A percentile compares a stretch with the other conserved stretches of the same genome.
Evolutionary conservation across 2,888 invertebrate genomes (phyloP).

Genomic region (Cyclophora punctaria): DNA sequence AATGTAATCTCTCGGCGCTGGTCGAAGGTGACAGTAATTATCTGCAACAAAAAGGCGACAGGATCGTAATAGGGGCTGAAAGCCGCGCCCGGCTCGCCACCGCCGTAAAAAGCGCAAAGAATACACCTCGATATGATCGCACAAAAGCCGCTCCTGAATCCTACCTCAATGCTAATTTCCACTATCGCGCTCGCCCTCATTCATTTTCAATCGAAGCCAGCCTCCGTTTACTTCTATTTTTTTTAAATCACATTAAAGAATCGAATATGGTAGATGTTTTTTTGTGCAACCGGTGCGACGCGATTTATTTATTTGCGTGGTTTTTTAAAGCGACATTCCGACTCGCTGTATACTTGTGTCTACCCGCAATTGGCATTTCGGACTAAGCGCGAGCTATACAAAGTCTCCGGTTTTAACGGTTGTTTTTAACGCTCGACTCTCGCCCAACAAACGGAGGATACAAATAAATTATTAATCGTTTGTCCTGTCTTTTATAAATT

Average conservation of each 20-base stretch:
- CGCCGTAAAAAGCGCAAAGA: constrained; percentile 74
- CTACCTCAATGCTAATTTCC: constrained; percentile 76
- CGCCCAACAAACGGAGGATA: constrained; percentile 68
- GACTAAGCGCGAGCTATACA: constrained; percentile 72
- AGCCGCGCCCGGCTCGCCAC: constrained; percentile 51
- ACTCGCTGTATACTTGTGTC: constrained; percentile 74
- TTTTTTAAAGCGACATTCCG: constrained; percentile 75
- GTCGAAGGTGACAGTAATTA: constrained; percentile 57
- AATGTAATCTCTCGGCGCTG: constrained; percentile 22
- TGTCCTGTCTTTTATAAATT: constrained; percentile 76
- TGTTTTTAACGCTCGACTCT: constrained; percentile 72
- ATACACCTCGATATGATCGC: constrained; percentile 75
- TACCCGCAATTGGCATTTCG: constrained; percentile 75
- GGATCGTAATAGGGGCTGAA: constrained; percentile 63
- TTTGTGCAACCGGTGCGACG: constrained; percentile 65
- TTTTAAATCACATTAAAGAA: constrained; percentile 74
- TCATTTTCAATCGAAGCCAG: constrained; percentile 74
- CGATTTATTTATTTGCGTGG: constrained; percentile 73
- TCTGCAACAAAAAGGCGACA: constrained; percentile 65
- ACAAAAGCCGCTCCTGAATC: constrained; percentile 74
- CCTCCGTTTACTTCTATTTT: constrained; percentile 69
- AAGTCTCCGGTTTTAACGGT: constrained; percentile 73
- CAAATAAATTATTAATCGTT: constrained; percentile 77
- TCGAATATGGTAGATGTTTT: constrained; percentile 72
- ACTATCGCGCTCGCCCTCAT: constrained; percentile 74